A percentile compares a stretch with the other conserved stretches of the same genome.
These are phyloP conservation scores for Apodemia mormo DNA, from an alignment of 2,888 invertebrate species.

Conservation along the genomic window DNA sequence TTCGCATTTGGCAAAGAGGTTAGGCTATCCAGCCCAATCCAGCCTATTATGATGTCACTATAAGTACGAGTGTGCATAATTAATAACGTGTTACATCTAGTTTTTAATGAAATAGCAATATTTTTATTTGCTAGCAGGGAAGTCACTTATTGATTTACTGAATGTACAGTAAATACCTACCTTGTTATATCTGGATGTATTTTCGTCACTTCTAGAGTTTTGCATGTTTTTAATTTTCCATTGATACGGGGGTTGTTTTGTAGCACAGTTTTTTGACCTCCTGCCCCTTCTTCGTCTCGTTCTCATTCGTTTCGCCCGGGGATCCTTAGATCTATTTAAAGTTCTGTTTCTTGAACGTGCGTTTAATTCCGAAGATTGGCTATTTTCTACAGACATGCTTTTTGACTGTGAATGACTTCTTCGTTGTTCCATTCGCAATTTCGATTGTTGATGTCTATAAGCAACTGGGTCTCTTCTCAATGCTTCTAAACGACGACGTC, in stretches of 20 bases:
- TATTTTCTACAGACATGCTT: conserved; percentile 58
- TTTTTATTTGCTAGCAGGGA: too few relatives aligned
- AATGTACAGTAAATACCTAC: conserved; percentile 38
- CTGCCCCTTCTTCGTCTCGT: conserved; percentile 63
- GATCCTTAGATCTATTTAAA: conserved; percentile 48
- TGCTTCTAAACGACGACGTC: conserved; percentile 59
- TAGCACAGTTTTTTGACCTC: conserved; percentile 70
- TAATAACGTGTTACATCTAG: too few relatives aligned
- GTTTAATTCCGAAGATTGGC: conserved; percentile 53
- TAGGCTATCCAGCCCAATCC: too few relatives aligned
- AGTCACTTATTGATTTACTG: too few relatives aligned
- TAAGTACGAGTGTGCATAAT: too few relatives aligned
- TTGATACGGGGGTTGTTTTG: conserved; percentile 70
- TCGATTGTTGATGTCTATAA: conserved; percentile 62
- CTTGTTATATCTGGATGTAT: conserved; percentile 44
- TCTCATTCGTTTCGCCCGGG: conserved; percentile 53
- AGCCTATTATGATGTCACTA: too few relatives aligned
- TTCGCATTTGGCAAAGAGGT: too few relatives aligned
- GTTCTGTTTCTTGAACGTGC: conserved; percentile 46
- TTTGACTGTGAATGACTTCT: conserved; percentile 49
- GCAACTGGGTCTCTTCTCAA: conserved; percentile 66
- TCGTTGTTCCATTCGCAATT: conserved; percentile 61
- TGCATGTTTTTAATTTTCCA: conserved; percentile 56
- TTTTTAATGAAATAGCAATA: too few relatives aligned
- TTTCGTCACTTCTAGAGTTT: conserved; percentile 31